Evolutionary conservation across 2,888 invertebrate species (phyloP).

Genomic region (Caenorhabditis becei): DNA sequence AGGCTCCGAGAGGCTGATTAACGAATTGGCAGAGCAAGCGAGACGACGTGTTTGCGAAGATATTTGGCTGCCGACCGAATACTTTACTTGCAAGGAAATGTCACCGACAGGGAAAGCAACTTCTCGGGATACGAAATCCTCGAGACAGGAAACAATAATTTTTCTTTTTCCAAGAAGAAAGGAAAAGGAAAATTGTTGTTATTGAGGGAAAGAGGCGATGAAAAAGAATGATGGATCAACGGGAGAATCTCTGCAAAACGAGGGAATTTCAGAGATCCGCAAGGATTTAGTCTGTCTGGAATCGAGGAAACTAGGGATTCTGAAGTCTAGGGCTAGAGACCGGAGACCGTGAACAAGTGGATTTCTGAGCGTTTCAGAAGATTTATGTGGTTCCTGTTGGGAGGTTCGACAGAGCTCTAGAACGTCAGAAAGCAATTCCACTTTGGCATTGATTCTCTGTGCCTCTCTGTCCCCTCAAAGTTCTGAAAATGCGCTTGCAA

Average conservation of each 20-base stretch:
- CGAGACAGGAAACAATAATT: constrained; percentile 12
- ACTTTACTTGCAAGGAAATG: background rate
- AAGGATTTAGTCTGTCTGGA: background rate
- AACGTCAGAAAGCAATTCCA: too few relatives aligned
- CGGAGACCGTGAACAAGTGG: too few relatives aligned
- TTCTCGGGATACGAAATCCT: too few relatives aligned
- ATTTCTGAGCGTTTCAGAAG: too few relatives aligned
- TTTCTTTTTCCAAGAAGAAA: background rate
- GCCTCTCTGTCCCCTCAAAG: too few relatives aligned
- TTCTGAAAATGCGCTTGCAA: too few relatives aligned
- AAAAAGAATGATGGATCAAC: constrained; percentile 41
- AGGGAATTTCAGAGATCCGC: constrained; percentile 21
- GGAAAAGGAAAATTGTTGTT: constrained; percentile 23
- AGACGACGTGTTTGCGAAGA: constrained; percentile 49
- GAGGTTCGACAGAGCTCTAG: too few relatives aligned
- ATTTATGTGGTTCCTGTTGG: too few relatives aligned
- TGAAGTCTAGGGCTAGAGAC: too few relatives aligned
- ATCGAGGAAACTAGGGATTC: background rate
- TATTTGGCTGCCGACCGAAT: constrained; percentile 15
- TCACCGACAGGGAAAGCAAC: background rate
- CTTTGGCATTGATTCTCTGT: too few relatives aligned
- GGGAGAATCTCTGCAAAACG: constrained; percentile 2
- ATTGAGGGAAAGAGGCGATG: constrained; percentile 12
- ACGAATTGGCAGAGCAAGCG: constrained; percentile 41
- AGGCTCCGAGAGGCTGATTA: constrained; percentile 43